These are phyloP conservation scores for Melieria crassipennis DNA, from an alignment of 2,888 invertebrate genomes.

Conservation along the genomic window DNA sequence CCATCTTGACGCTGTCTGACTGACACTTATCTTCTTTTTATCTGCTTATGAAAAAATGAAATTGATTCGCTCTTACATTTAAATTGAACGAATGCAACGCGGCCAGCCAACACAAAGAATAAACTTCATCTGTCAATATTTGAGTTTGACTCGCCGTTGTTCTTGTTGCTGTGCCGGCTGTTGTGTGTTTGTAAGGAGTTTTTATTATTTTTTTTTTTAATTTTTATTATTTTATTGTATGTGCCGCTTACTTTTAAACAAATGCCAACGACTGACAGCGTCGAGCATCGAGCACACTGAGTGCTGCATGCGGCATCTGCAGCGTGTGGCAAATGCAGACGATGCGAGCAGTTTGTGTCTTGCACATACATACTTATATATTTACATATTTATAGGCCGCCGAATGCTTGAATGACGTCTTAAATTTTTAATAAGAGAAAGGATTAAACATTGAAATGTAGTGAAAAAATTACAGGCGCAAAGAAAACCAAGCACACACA, in stretches of 20 bases:
- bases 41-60: conserved; percentile 45
- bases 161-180: conserved; percentile 21
- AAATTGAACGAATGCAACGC: conserved; percentile 39
- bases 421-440: too few relatives aligned
- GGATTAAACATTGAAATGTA: too few relatives aligned
- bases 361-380: too few relatives aligned
- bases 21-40: conserved; percentile 50
- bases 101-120: conserved; percentile 38
- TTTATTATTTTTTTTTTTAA: conserved; percentile 8
- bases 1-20: conserved; percentile 24
- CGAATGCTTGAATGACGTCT: too few relatives aligned
- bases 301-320: not conserved
- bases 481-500: too few relatives aligned
- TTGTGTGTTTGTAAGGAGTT: not conserved
- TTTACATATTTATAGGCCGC: too few relatives aligned
- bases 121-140: conserved; percentile 47
- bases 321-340: not conserved
- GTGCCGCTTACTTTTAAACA: conserved; percentile 11
- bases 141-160: conserved; percentile 25
- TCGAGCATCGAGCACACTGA: not conserved
- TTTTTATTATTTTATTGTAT: not conserved
- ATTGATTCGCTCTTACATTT: conserved; percentile 44
- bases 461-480: too few relatives aligned
- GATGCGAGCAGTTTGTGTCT: too few relatives aligned
- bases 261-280: conserved; percentile 16